Conservation (phyloP, 2,888 invertebrate genomes). For the Rugalucina vietnamica region DNA sequence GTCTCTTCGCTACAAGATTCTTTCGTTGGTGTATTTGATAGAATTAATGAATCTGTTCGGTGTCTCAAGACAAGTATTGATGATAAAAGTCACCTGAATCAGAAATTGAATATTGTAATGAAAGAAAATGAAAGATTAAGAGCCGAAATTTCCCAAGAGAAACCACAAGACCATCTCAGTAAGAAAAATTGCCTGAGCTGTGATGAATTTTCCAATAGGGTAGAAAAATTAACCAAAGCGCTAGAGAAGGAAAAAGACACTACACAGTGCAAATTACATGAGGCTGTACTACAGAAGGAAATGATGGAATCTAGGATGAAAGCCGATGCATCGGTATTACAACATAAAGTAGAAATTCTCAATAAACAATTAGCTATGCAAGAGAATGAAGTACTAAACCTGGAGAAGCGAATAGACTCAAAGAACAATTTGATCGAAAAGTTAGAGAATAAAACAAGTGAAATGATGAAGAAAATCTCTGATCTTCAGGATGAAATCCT, state of each 20-base stretch:
- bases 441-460: too few species aligned
- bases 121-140: slow-evolving; percentile 4
- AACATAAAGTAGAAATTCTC: not conserved
- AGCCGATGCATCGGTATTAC: not conserved
- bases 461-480: too few species aligned
- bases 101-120: not conserved
- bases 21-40: not conserved
- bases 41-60: not conserved
- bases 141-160: not conserved
- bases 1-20: not conserved
- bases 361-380: not conserved
- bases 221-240: not conserved
- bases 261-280: not conserved
- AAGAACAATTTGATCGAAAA: too few species aligned
- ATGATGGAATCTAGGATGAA: not conserved
- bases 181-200: not conserved
- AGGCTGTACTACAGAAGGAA: not conserved
- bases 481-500: too few species aligned
- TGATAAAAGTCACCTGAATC: not conserved
- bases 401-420: too few species aligned
- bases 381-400: too few species aligned
- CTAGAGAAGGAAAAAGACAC: not conserved
- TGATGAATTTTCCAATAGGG: not conserved
- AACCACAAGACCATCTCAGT: not conserved
- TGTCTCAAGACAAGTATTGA: not conserved